phyloP scores from a whole-genome alignment of 2,113 vertebrate species.

The Neolamprologus devosi region DNA sequence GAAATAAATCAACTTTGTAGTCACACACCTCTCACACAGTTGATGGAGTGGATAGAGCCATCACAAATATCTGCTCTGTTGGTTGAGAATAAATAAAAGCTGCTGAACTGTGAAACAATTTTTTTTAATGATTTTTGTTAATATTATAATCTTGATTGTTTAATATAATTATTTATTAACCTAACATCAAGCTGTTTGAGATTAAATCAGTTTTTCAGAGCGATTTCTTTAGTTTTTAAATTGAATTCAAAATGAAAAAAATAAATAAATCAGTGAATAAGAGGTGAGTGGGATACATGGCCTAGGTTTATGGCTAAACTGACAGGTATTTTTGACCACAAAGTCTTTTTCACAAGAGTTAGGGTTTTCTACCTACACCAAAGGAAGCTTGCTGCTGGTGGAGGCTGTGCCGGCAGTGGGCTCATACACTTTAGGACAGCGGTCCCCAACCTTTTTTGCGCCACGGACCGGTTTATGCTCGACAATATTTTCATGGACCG shows the following conservation, averaged over 20 bases:
- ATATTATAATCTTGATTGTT: neutral
- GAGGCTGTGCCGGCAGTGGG: neutral
- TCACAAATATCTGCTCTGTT: neutral
- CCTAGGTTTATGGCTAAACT: neutral
- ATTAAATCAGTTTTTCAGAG: neutral
- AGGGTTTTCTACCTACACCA: neutral
- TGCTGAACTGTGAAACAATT: neutral
- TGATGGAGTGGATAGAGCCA: neutral
- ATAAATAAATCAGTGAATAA: neutral
- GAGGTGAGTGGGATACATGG: neutral
- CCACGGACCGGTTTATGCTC: too few relatives aligned
- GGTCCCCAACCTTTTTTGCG: too few relatives aligned
- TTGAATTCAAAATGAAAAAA: neutral
- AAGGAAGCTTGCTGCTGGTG: neutral
- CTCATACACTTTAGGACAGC: accelerated
- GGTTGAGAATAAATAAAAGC: neutral
- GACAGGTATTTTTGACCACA: neutral
- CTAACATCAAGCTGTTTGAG: neutral
- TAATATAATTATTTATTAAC: neutral
- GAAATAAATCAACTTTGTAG: neutral
- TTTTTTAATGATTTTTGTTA: neutral
- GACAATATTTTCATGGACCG: too few relatives aligned
- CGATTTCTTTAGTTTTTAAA: neutral
- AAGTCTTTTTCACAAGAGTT: neutral
- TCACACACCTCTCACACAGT: neutral